These are phyloP conservation scores for Pachycephus smyrnensis DNA, from an alignment of 2,888 invertebrate species.

Conservation along the genomic window DNA sequence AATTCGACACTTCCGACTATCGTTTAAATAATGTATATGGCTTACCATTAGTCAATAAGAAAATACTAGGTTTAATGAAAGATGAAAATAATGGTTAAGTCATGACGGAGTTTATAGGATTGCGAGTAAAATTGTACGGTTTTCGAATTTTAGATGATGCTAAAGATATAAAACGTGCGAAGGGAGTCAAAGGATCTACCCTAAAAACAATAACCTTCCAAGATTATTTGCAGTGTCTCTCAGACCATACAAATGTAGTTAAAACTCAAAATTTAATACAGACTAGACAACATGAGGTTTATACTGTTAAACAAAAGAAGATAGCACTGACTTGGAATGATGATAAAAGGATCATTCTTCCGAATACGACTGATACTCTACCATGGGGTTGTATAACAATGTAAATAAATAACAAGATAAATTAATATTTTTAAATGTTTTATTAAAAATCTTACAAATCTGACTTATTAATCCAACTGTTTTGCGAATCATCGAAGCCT, in stretches of 20 bases:
- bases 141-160: background rate
- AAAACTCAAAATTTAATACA: conserved; percentile 18
- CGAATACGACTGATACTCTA: conserved; percentile 11
- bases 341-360: conserved; percentile 20
- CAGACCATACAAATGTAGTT: too few relatives aligned
- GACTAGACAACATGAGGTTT: conserved; percentile 14
- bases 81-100: conserved; percentile 2
- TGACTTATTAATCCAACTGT: too few relatives aligned
- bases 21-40: conserved; percentile 40
- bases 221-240: background rate
- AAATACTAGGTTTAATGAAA: background rate
- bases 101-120: background rate
- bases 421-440: too few relatives aligned
- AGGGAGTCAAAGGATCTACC: background rate
- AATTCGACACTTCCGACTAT: conserved; percentile 54
- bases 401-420: too few relatives aligned
- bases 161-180: background rate
- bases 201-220: background rate
- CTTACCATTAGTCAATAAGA: conserved; percentile 33
- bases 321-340: conserved; percentile 18
- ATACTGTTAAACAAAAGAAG: conserved; percentile 16
- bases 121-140: background rate
- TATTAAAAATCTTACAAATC: too few relatives aligned
- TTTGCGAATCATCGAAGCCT: too few relatives aligned
- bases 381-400: conserved; percentile 10